These are phyloP conservation scores for Meles meles DNA, from an alignment of 2,113 vertebrate species.

Conservation along the genomic window DNA sequence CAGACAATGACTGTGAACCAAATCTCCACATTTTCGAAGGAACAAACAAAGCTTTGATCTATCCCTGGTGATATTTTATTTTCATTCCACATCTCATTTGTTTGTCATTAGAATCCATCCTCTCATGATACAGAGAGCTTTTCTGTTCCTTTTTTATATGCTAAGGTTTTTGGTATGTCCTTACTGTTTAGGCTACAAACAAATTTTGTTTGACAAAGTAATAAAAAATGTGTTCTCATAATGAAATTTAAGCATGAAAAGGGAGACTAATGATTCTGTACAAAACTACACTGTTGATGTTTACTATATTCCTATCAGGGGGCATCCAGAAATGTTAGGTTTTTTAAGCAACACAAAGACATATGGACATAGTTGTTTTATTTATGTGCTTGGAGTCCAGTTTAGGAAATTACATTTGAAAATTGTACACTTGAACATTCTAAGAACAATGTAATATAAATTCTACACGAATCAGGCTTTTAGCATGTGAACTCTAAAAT, in stretches of 20 bases:
- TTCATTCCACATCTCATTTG: constrained; percentile 35
- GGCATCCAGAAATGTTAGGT: background rate
- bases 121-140: background rate
- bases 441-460: background rate
- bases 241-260: constrained; percentile 25
- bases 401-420: background rate
- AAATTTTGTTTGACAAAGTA: background rate
- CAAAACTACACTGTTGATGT: background rate
- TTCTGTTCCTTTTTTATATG: background rate
- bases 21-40: background rate
- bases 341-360: constrained; percentile 23
- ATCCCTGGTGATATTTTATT: constrained; percentile 25
- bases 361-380: background rate
- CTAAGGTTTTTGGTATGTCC: background rate
- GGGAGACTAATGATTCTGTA: background rate
- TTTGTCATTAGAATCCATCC: background rate
- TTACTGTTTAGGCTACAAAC: background rate
- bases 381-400: background rate
- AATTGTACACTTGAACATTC: background rate
- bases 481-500: background rate
- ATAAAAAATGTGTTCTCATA: constrained; percentile 3
- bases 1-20: background rate
- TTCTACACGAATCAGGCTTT: background rate
- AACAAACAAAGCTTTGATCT: constrained; percentile 51
- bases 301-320: background rate